Evolutionary conservation across 1,140 invertebrate genomes (phyloP).

Genomic region (Caenorhabditis inopinata): DNA sequence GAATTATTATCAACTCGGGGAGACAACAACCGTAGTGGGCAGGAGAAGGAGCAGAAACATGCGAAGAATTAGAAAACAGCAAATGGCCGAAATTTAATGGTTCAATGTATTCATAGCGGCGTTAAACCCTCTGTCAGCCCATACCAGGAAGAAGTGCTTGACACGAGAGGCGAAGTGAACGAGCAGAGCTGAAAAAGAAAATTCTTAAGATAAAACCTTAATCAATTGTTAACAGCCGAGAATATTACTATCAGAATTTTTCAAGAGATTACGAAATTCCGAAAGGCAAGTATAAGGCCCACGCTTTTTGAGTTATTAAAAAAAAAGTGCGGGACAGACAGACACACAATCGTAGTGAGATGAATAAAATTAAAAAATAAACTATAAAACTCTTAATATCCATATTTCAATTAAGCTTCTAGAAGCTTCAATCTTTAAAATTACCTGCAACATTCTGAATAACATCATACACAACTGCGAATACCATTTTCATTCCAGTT

Average conservation of each 20-base stretch:
- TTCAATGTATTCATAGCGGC: constrained; percentile 3
- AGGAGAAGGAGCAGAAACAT: background rate
- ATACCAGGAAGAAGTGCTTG: background rate
- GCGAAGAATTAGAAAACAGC: too few relatives aligned
- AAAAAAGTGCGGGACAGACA: too few relatives aligned
- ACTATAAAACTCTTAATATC: too few relatives aligned
- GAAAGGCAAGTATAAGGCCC: too few relatives aligned
- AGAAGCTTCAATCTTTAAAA: background rate
- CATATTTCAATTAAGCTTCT: too few relatives aligned
- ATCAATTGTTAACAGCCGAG: too few relatives aligned
- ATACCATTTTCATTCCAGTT: background rate
- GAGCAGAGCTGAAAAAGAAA: background rate
- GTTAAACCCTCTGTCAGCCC: background rate
- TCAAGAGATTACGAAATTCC: too few relatives aligned
- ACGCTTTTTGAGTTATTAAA: too few relatives aligned
- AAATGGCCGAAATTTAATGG: background rate
- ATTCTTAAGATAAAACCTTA: too few relatives aligned
- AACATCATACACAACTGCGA: background rate
- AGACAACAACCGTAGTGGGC: constrained; percentile 9
- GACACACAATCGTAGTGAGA: too few relatives aligned
- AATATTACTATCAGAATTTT: too few relatives aligned
- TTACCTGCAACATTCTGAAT: background rate
- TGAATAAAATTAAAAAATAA: too few relatives aligned
- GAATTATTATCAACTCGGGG: background rate
- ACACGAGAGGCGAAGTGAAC: background rate